These are phyloP conservation scores for Anorthoa munda DNA, from an alignment of 2,888 invertebrate species.

Conservation along the genomic window DNA sequence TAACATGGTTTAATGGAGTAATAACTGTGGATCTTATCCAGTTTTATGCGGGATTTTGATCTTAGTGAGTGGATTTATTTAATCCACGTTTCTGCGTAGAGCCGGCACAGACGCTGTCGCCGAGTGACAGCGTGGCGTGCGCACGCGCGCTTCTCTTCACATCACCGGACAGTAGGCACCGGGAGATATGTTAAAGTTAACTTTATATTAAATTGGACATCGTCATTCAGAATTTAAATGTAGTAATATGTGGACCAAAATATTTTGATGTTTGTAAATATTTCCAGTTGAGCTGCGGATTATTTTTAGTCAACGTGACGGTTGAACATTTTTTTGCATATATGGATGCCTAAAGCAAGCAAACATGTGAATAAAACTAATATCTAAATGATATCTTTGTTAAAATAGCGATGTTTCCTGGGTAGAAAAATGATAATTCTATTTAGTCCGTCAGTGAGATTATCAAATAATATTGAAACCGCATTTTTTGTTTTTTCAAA, in stretches of 20 bases:
- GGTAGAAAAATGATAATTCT: too few species aligned
- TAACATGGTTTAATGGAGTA: slow-evolving; percentile 67
- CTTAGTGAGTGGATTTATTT: slow-evolving; percentile 84
- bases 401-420: too few species aligned
- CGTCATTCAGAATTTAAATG: slow-evolving; percentile 60
- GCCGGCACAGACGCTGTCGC: slow-evolving; percentile 73
- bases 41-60: slow-evolving; percentile 82
- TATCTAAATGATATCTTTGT: too few species aligned
- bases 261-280: slow-evolving; percentile 56
- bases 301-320: slow-evolving; percentile 7
- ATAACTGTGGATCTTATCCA: slow-evolving; percentile 72
- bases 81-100: slow-evolving; percentile 77
- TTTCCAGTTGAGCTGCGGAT: slow-evolving; percentile 9
- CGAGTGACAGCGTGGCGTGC: slow-evolving; percentile 74
- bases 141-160: slow-evolving; percentile 81
- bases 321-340: neutral
- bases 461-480: too few species aligned
- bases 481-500: too few species aligned
- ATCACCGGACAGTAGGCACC: slow-evolving; percentile 72
- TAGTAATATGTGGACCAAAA: slow-evolving; percentile 47
- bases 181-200: slow-evolving; percentile 70
- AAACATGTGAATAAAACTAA: neutral
- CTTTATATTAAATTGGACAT: slow-evolving; percentile 67
- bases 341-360: neutral
- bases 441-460: too few species aligned